phyloP scores from a whole-genome alignment of 2,113 vertebrate genomes.

The Dendropsophus ebraccatus region DNA sequence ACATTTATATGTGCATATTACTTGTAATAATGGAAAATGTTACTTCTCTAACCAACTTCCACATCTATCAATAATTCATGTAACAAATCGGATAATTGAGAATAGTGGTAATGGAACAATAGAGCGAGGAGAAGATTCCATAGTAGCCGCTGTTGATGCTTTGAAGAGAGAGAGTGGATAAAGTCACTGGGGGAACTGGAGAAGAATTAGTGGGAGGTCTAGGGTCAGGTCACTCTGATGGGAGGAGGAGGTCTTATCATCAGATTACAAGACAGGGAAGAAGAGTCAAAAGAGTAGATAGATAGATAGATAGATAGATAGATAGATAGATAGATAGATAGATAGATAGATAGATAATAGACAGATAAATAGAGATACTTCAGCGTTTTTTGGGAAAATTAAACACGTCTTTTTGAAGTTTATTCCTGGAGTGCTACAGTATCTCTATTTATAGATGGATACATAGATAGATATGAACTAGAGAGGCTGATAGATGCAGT shows the following conservation, averaged over 20 bases:
- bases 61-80: neutral
- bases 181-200: neutral
- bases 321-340: neutral
- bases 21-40: neutral
- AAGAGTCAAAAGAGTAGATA: neutral
- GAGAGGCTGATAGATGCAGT: no score
- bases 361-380: neutral
- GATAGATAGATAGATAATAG: neutral
- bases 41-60: neutral
- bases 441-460: neutral
- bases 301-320: neutral
- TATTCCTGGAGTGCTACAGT: no score
- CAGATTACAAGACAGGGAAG: neutral
- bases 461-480: no score
- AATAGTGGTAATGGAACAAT: neutral
- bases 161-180: neutral
- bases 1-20: neutral
- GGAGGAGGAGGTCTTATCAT: neutral
- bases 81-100: neutral
- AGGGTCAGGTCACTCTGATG: neutral
- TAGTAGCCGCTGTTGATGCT: neutral
- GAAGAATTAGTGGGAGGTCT: neutral
- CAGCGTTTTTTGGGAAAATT: no score
- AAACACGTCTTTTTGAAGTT: no score
- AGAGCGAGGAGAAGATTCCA: neutral